A percentile compares a stretch with the other conserved stretches of the same genome.
Conservation (phyloP, 2,888 invertebrate genomes). For the Papilio protenor region DNA sequence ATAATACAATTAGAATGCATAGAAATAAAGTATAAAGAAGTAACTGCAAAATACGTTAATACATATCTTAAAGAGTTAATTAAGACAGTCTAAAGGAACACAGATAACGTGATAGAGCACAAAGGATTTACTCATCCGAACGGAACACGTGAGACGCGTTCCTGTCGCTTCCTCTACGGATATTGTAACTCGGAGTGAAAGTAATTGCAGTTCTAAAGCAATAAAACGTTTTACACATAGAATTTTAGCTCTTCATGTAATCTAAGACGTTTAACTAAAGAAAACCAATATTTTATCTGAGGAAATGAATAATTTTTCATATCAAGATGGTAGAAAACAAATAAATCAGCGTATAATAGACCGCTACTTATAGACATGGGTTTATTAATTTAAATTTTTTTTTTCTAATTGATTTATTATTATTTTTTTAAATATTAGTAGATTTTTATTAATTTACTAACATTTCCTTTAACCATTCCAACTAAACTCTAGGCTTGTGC, state of each 20-base stretch:
- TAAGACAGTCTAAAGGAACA: conserved; percentile 14
- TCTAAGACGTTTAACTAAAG: no score
- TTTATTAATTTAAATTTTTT: no score
- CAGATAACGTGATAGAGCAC: conserved; percentile 5
- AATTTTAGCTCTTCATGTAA: background rate
- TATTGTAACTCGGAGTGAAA: conserved; percentile 6
- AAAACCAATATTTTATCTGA: no score
- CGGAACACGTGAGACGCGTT: conserved; percentile 18
- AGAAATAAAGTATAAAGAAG: background rate
- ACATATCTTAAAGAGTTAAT: conserved; percentile 5
- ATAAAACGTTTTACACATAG: conserved; percentile 7
- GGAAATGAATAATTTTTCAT: no score
- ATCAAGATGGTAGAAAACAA: no score
- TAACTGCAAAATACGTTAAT: background rate
- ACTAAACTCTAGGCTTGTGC: no score
- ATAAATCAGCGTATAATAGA: no score
- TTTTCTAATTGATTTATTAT: no score
- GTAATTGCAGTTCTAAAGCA: conserved; percentile 16
- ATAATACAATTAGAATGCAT: background rate
- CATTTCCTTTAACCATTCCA: no score
- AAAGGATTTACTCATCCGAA: conserved; percentile 5
- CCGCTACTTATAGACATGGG: no score
- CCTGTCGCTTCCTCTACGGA: conserved; percentile 12
- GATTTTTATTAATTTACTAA: no score
- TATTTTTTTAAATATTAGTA: no score